These are phyloP conservation scores for Cherax quadricarinatus DNA, from an alignment of 1,140 invertebrate species.

Conservation along the genomic window DNA sequence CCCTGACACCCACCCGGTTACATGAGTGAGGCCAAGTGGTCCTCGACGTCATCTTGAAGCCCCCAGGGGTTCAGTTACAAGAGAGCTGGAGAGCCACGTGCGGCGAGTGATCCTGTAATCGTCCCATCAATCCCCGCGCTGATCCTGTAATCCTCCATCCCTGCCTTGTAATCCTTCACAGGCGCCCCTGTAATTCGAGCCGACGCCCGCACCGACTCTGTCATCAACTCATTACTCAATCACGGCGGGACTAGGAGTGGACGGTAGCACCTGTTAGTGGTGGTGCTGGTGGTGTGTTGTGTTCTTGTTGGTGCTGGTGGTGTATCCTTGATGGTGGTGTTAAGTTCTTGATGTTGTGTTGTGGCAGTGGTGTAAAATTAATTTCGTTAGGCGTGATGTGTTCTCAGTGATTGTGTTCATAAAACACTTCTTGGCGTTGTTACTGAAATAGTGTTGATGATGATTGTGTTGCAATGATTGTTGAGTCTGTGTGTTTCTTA, in stretches of 20 bases:
- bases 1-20: constrained; percentile 2
- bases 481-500: no score
- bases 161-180: constrained; percentile 11
- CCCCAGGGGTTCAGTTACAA: background rate
- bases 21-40: constrained; percentile 18
- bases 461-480: no score
- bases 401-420: background rate
- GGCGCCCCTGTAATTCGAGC: background rate
- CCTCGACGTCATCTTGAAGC: constrained; percentile 34
- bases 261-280: background rate
- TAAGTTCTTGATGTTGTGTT: background rate
- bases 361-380: background rate
- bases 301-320: constrained; percentile 2
- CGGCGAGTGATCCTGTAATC: constrained; percentile 26
- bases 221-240: constrained; percentile 37
- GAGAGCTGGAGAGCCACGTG: constrained; percentile 20
- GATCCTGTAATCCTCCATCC: background rate
- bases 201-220: background rate
- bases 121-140: constrained; percentile 14
- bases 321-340: background rate
- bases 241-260: background rate
- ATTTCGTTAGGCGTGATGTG: background rate
- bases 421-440: background rate
- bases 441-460: no score
- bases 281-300: constrained; percentile 7